phyloP scores from a whole-genome alignment of 2,888 invertebrate genomes.

The Ellobium chinense region DNA sequence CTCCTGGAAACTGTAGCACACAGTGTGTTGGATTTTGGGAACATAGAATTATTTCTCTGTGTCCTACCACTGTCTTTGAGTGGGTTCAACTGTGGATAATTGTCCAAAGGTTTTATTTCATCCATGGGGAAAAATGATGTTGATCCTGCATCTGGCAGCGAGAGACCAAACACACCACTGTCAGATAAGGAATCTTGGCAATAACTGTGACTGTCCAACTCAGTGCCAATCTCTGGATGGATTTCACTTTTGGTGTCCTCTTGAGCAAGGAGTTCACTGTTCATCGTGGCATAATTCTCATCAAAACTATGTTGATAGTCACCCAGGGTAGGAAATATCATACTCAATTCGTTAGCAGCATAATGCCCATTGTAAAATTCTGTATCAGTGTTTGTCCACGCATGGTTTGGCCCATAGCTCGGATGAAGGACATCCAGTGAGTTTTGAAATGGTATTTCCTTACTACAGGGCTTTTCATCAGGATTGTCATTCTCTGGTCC shows the following conservation, averaged over 20 bases:
- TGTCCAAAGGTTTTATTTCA: neutral
- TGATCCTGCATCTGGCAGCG: neutral
- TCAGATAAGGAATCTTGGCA: neutral
- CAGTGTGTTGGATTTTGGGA: neutral
- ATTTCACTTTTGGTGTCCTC: neutral
- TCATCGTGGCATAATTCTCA: neutral
- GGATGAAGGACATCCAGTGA: too few species aligned
- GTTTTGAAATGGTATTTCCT: neutral
- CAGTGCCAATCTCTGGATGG: neutral
- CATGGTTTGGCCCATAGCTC: neutral
- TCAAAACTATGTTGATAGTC: slow-evolving; percentile 12
- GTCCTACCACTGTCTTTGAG: neutral
- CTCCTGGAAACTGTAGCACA: neutral
- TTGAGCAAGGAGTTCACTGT: neutral
- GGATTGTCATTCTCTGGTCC: neutral
- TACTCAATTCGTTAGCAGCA: slow-evolving; percentile 28
- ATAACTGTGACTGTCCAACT: slow-evolving; percentile 17
- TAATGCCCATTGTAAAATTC: slow-evolving; percentile 15
- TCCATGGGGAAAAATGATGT: slow-evolving; percentile 1
- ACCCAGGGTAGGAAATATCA: slow-evolving; percentile 20
- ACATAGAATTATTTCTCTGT: neutral
- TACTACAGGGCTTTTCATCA: neutral
- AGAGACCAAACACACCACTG: slow-evolving; percentile 13
- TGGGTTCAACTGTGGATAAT: neutral
- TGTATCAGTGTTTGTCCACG: neutral